Percentiles rank a stretch among this genome's conserved stretches.
These are phyloP conservation scores for Apogon talboti DNA, from an alignment of 2,797 vertebrate genomes.

Conservation along the genomic window DNA sequence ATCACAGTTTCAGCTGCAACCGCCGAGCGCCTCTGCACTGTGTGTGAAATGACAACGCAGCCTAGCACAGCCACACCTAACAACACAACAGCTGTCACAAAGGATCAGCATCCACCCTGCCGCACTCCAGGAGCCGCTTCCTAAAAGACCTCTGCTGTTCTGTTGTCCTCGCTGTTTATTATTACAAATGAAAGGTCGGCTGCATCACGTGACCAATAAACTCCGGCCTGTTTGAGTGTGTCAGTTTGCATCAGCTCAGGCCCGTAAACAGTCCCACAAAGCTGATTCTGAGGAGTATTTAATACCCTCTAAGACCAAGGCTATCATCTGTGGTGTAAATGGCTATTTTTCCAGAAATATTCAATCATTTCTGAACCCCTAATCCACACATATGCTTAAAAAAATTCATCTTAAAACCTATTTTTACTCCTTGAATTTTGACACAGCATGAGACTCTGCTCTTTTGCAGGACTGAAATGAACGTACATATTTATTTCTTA, in stretches of 20 bases:
- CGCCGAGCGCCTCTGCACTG: constrained; percentile 23
- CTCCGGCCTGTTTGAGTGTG: constrained; percentile 48
- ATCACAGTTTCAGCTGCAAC: constrained; percentile 31
- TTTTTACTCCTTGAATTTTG: no score
- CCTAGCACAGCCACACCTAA: constrained; percentile 68
- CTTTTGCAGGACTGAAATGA: no score
- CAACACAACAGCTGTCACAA: constrained; percentile 72
- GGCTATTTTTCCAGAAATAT: no score
- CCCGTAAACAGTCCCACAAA: constrained; percentile 13
- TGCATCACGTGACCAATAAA: constrained; percentile 66
- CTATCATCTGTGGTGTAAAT: no score
- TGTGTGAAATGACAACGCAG: constrained; percentile 61
- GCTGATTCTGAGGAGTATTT: constrained; percentile 3
- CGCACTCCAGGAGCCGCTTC: constrained; percentile 70
- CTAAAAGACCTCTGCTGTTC: constrained; percentile 71
- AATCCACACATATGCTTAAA: no score
- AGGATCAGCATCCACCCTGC: constrained; percentile 68
- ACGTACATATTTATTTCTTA: no score
- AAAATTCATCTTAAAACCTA: no score
- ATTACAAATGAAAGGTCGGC: constrained; percentile 76
- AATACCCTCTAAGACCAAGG: no score
- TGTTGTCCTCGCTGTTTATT: constrained; percentile 65
- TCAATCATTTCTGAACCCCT: no score
- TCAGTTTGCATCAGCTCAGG: constrained; percentile 49
- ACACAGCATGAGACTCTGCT: no score